These are phyloP conservation scores for Salvelinus sp. DNA, from an alignment of 2,113 vertebrate species.

Conservation along the genomic window DNA sequence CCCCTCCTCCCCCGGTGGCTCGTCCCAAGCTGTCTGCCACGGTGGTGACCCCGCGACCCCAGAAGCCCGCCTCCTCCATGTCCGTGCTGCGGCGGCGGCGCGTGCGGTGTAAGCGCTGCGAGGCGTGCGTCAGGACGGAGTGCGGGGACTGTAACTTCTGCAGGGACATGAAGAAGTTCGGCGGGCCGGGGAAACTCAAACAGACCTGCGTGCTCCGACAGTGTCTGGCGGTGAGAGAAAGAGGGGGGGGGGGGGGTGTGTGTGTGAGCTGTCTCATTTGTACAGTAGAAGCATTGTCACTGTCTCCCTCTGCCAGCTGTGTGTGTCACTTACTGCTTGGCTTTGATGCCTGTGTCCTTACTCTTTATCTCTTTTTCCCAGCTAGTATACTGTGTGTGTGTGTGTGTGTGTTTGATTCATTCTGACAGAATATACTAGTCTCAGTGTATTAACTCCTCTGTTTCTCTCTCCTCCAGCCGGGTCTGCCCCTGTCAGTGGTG, in stretches of 20 bases:
- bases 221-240: constrained; percentile 86
- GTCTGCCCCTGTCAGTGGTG: constrained; percentile 92
- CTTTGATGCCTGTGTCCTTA: too few relatives aligned
- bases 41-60: constrained; percentile 69
- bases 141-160: constrained; percentile 96
- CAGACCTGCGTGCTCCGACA: constrained; percentile 91
- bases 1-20: constrained; percentile 52
- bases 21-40: constrained; percentile 62
- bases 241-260: not conserved
- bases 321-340: too few relatives aligned
- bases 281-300: not conserved
- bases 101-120: constrained; percentile 93
- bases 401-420: not conserved
- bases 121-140: constrained; percentile 88
- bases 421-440: not conserved
- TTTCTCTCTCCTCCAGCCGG: constrained; percentile 82
- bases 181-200: constrained; percentile 91
- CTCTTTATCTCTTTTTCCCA: too few relatives aligned
- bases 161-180: constrained; percentile 95
- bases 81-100: constrained; percentile 86
- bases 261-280: not conserved
- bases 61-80: constrained; percentile 84
- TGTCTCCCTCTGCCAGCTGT: too few relatives aligned
- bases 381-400: not conserved
- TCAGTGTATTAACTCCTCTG: constrained; percentile 53